Conservation (phyloP, 2,888 invertebrate species). For the Chymomyza fuscimana region DNA sequence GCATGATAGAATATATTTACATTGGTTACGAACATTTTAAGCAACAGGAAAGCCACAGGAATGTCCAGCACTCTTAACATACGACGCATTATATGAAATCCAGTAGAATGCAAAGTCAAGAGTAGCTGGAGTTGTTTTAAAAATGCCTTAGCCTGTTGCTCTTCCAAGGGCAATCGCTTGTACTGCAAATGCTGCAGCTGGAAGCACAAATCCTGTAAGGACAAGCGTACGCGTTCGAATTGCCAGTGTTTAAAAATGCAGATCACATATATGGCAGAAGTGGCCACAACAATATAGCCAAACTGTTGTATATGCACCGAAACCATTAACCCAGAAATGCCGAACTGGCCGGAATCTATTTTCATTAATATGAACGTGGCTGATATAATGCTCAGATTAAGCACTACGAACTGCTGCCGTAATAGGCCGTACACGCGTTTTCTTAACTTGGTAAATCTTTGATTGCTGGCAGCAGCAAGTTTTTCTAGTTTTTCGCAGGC, state of each 20-base stretch:
- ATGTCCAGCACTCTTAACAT: slow-evolving; percentile 5
- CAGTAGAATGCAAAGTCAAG: slow-evolving; percentile 15
- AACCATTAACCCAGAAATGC: neutral
- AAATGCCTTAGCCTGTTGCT: neutral
- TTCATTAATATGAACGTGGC: neutral
- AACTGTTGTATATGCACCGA: neutral
- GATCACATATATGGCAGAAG: neutral
- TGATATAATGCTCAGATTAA: neutral
- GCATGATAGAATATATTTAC: slow-evolving; percentile 56
- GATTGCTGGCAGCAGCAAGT: neutral
- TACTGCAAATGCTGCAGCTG: neutral
- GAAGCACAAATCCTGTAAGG: neutral
- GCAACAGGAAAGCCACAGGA: slow-evolving; percentile 10
- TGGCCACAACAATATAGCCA: neutral
- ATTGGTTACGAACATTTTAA: slow-evolving; percentile 42
- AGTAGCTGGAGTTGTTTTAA: neutral
- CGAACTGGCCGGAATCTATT: neutral
- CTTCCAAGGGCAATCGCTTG: neutral
- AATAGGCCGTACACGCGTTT: neutral
- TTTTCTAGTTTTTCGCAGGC: neutral
- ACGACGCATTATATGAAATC: slow-evolving; percentile 15
- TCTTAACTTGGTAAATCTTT: neutral
- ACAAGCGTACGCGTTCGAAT: neutral
- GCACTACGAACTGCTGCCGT: neutral
- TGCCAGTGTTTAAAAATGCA: neutral